Evolutionary conservation across 1,140 invertebrate species (phyloP), one percentile per base, ranked within the genome.

Genomic region (Caenorhabditis inopinata): DNA sequence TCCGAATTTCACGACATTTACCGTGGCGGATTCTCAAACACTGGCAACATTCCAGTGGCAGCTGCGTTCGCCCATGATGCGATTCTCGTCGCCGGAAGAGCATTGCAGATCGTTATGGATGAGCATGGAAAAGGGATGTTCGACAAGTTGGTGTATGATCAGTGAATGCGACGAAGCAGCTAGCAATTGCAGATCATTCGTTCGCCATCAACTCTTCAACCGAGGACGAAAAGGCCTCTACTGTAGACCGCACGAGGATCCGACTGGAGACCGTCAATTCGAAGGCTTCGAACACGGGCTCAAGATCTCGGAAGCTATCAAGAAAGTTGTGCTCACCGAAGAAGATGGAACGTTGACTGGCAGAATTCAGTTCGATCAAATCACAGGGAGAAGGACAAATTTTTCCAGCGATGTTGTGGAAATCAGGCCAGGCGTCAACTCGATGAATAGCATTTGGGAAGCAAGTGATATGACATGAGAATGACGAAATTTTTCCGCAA

Each of bases 251-350:
- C 47, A 48, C 14, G 32, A 49, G 18, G 87, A 88, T 74, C 75
- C 74, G 49, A 51, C 78, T 18, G 83, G 87, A 79, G 51, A 81
- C 29, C 45, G 87, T 29, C 87, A 85, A 14, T 88, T 88, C 74
- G 78, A 79, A 29, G 78, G 87, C 0, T 89, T 88, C 46, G 87
- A 89, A 51, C 85, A 89, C 49, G 87, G 87, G n/a, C 27, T 79
- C 14, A 79, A 79, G 18, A 87, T 88, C 62, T 51, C 83, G 14
- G 81, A 82, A 62, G 83, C 85, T 25, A 77, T 88, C 9, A 76
- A 75, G 23, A 58, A 80, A 29, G 87, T 79, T 1, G 38, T 74
- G 2, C 48, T 79, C 2, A 75, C 62, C 11, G 78, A 79, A 27
- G 14, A 79, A 35, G 62, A 87, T 46, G 85, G 84, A 32, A 82